phyloP scores from a whole-genome alignment of 2,888 invertebrate species.

The Pseudolycoriella hygida region DNA sequence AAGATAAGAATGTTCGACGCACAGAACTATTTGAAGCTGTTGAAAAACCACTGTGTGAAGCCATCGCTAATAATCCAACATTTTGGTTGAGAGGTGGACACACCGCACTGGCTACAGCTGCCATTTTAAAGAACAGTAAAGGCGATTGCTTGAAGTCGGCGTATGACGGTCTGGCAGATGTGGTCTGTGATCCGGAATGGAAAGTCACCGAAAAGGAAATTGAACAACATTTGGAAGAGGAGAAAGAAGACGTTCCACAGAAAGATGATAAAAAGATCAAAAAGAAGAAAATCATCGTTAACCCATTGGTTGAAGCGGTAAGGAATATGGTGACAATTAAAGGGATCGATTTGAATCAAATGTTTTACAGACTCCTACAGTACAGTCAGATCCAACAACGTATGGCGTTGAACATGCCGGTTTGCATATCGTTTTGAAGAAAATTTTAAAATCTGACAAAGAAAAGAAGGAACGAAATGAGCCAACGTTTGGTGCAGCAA shows the following conservation, averaged over 20 bases:
- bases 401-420: constrained; percentile 54
- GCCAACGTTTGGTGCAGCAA: constrained; percentile 37
- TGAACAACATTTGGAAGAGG: constrained; percentile 12
- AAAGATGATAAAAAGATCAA: not conserved
- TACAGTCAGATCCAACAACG: constrained; percentile 7
- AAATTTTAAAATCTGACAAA: constrained; percentile 48
- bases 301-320: constrained; percentile 3
- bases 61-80: constrained; percentile 37
- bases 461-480: constrained; percentile 25
- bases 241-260: constrained; percentile 8
- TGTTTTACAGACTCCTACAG: not conserved
- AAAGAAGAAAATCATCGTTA: constrained; percentile 5
- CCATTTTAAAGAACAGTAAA: constrained; percentile 45
- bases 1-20: constrained; percentile 44
- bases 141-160: constrained; percentile 22
- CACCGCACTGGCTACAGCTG: constrained; percentile 48
- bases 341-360: not conserved
- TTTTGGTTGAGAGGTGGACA: constrained; percentile 52
- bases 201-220: constrained; percentile 23
- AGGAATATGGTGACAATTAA: constrained; percentile 8
- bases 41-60: constrained; percentile 36
- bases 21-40: constrained; percentile 51
- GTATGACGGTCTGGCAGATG: constrained; percentile 29
- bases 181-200: constrained; percentile 35
- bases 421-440: constrained; percentile 58